Base-by-base conservation (phyloP, 1,140 invertebrate genomes). In the Luehdorfia chinensis region DNA sequence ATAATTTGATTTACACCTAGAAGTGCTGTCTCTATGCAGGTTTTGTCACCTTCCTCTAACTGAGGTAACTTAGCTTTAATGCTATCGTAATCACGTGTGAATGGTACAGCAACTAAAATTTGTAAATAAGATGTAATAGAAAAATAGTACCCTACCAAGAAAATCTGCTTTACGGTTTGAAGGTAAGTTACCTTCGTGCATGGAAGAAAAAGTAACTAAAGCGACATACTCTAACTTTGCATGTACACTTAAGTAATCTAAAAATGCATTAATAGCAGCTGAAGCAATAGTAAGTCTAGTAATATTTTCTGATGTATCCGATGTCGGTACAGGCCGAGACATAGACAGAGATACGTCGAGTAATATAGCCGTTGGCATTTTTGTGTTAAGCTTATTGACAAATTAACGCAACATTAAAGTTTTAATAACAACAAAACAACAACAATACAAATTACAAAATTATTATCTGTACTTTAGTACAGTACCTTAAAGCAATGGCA, bases 141-240 rank as follows among this genome's bases (percentile, higher is more conserved):
- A 49, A 43, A 6, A 28, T 23, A n/a, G 12, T 4, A 31, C 45
- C n/a, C n/a, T n/a, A n/a, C n/a, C n/a, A n/a, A n/a, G n/a, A n/a
- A n/a, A n/a, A n/a, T n/a, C n/a, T n/a, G n/a, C n/a, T n/a, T n/a
- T n/a, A n/a, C n/a, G n/a, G n/a, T n/a, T n/a, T n/a, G n/a, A n/a
- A n/a, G n/a, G 11, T 11, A 34, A 14, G 23, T 68, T 70, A 87
- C 86, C 68, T 72, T 97, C 94, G 75, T 92, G 94, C 0, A 91
- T 66, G 6, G 94, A 94, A 2, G 95, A 95, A 76, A 94, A 97
- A 0, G 92, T 88, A 1, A 98, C 94, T 83, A 98, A 78, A n/a
- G 96, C 90, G 5, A 96, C 93, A 88, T 97, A 97, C 87, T 98
- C 97, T 36, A 98, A 72, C 87, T 95, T 97, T 6, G 92, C 94